A percentile compares a stretch with the other conserved stretches of the same genome.
Conservation (phyloP, 2,888 invertebrate genomes). For the Perithous albicinctus region DNA sequence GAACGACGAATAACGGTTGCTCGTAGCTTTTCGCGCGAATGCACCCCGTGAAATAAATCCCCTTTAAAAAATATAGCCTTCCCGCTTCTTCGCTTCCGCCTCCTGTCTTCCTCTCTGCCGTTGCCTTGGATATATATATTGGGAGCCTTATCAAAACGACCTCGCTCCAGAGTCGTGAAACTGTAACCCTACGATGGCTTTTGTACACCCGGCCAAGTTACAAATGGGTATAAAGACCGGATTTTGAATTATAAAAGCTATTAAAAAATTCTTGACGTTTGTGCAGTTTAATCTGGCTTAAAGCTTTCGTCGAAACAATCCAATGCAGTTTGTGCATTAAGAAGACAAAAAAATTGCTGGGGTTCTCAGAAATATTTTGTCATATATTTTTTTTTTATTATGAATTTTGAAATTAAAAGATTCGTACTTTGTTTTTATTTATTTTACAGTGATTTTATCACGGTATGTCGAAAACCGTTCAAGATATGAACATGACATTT, state of each 20-base stretch:
- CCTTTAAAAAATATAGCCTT: conserved; percentile 24
- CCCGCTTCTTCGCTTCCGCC: conserved; percentile 21
- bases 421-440: too few species aligned
- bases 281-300: too few species aligned
- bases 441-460: too few species aligned
- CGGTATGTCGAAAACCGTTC: too few species aligned
- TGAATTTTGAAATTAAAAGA: too few species aligned
- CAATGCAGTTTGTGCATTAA: too few species aligned
- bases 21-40: conserved; percentile 26
- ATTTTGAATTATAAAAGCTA: conserved; percentile 1
- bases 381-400: too few species aligned
- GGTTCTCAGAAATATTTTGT: too few species aligned
- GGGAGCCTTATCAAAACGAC: conserved; percentile 39
- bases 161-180: conserved; percentile 37
- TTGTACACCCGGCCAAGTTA: background rate
- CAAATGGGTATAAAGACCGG: conserved; percentile 17
- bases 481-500: too few species aligned
- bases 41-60: conserved; percentile 45
- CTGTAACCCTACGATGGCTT: conserved; percentile 1
- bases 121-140: background rate
- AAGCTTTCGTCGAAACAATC: too few species aligned
- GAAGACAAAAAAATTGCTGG: too few species aligned
- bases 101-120: background rate
- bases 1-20: conserved; percentile 44
- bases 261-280: background rate